phyloP scores from a whole-genome alignment of 2,888 invertebrate species.

The Campaea margaritaria region DNA sequence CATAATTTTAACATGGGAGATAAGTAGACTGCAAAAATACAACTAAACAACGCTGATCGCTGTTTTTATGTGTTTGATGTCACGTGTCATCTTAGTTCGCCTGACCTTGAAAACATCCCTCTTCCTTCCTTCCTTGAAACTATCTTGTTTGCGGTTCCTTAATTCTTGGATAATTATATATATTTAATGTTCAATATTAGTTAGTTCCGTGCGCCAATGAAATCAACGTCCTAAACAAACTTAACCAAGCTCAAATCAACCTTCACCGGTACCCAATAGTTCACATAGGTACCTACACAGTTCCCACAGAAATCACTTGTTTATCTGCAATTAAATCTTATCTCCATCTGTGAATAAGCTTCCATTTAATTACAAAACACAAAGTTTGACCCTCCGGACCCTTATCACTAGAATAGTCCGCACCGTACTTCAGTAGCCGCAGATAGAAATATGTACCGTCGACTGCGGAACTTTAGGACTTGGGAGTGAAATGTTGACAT shows the following conservation, averaged over 20 bases:
- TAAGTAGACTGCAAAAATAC: too few relatives aligned
- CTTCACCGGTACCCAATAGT: background rate
- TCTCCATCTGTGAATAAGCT: conserved; percentile 27
- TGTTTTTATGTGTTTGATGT: too few relatives aligned
- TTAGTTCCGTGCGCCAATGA: background rate
- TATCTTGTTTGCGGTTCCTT: too few relatives aligned
- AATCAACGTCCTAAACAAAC: background rate
- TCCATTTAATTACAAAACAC: conserved; percentile 42
- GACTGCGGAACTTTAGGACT: background rate
- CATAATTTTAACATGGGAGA: too few relatives aligned
- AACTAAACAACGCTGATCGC: too few relatives aligned
- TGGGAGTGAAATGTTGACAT: background rate
- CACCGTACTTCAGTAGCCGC: conserved; percentile 19
- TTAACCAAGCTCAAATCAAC: background rate
- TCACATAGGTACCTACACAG: background rate
- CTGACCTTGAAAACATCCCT: too few relatives aligned
- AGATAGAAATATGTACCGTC: conserved; percentile 1
- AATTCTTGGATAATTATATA: too few relatives aligned
- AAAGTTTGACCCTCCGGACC: conserved; percentile 32
- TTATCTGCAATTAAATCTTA: conserved; percentile 25
- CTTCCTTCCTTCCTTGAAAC: too few relatives aligned
- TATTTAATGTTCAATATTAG: too few relatives aligned
- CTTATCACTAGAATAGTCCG: conserved; percentile 24
- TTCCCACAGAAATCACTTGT: conserved; percentile 10
- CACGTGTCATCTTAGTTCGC: too few relatives aligned